A percentile compares a stretch with the other conserved stretches of the same genome.
phyloP scores from a whole-genome alignment of 2,113 vertebrate genomes.

The Puffinus mauretanicus region DNA sequence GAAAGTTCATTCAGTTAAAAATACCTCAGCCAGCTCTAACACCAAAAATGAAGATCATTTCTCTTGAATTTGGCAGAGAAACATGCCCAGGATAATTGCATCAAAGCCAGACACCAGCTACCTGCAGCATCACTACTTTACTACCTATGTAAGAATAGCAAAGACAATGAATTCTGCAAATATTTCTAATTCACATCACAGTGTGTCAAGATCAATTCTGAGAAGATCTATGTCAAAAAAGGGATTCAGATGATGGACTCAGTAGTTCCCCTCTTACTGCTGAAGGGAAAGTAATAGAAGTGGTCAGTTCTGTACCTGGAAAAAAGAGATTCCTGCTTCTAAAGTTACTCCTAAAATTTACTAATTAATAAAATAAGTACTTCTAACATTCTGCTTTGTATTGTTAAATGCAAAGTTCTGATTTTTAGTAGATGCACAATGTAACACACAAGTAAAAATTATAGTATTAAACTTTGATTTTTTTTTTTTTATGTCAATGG shows the following conservation, averaged over 20 bases:
- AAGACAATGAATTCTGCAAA: not conserved
- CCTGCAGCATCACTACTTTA: not conserved
- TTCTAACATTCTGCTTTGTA: not conserved
- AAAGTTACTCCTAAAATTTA: not conserved
- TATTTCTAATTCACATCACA: not conserved
- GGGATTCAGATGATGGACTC: not conserved
- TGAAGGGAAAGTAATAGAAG: not conserved
- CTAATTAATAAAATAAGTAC: not conserved
- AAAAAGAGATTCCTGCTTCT: not conserved
- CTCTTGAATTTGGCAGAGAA: not conserved
- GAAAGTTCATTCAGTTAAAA: not conserved
- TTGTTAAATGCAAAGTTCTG: not conserved
- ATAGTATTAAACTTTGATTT: not conserved
- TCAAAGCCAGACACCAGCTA: conserved; percentile 21
- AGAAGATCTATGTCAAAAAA: not conserved
- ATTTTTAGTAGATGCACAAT: not conserved
- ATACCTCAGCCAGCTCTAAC: not conserved
- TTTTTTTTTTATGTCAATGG: not conserved
- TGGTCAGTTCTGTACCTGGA: not conserved
- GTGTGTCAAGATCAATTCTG: not conserved
- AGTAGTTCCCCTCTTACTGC: not conserved
- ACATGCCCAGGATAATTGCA: not conserved
- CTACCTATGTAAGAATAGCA: not conserved
- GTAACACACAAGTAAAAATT: not conserved
- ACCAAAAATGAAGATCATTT: not conserved